These are phyloP conservation scores for Phenganax subtilis DNA, from an alignment of 92 coral and sea anemone genomes.

Conservation along the genomic window DNA sequence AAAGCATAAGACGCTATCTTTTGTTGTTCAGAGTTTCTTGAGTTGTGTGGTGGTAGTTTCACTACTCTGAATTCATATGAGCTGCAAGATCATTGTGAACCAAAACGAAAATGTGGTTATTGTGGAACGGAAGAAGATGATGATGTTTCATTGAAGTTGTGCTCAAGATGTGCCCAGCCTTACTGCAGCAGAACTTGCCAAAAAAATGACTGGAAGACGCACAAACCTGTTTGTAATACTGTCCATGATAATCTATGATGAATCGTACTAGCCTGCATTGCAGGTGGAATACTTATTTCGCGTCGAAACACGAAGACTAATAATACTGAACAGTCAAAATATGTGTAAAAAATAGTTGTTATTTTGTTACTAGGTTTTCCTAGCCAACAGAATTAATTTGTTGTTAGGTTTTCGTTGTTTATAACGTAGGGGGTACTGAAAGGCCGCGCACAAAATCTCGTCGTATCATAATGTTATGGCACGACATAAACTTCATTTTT, in stretches of 20 bases:
- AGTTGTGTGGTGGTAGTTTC: slow-evolving; percentile 51
- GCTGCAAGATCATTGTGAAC: slow-evolving; percentile 29
- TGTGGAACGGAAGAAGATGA: slow-evolving; percentile 46
- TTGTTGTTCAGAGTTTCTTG: slow-evolving; percentile 44
- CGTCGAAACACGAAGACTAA: no score
- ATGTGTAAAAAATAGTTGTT: no score
- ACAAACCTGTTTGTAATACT: slow-evolving; percentile 40
- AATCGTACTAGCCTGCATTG: neutral
- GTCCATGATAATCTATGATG: slow-evolving; percentile 14
- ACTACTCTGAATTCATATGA: slow-evolving; percentile 34
- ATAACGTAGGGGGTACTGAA: no score
- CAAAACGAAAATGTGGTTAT: slow-evolving; percentile 44
- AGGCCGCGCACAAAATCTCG: no score
- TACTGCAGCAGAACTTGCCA: slow-evolving; percentile 45
- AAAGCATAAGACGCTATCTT: neutral
- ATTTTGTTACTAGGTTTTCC: no score
- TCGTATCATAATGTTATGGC: no score
- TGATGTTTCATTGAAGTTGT: slow-evolving; percentile 43
- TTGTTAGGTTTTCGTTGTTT: no score
- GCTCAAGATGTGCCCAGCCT: slow-evolving; percentile 49
- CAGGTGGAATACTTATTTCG: no score
- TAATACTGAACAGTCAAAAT: no score
- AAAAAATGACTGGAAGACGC: slow-evolving; percentile 44
- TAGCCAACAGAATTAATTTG: no score
- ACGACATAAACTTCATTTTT: no score